Evolutionary conservation across 2,888 invertebrate genomes (phyloP), one percentile per base, ranked within the genome.

Genomic region (Esperia sulphurella): DNA sequence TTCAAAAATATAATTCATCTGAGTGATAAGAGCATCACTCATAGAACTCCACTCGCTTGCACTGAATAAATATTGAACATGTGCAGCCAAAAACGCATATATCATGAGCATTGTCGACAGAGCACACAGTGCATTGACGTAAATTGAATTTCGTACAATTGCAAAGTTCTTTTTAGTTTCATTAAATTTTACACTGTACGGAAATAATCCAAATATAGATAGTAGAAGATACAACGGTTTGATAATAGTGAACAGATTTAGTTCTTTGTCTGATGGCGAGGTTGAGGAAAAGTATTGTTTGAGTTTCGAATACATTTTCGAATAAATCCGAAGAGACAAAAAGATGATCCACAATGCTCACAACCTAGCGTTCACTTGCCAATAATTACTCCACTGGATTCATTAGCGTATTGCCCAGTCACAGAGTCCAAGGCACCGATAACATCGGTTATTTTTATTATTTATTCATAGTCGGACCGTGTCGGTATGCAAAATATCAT

Each of bases 1-100:
- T 55, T 88, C 86, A 3, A 79, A 42, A 1, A 79, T 59, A 41
- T 85, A 85, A 54, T 88, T 87, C 41, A 79, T 59, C 61, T 81
- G 65, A 6, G 83, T 79, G 52, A 79, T 57, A 0, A 77, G 46
- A 14, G 63, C 75, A 21, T 76, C 68, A 0, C 70, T 76, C 52
- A 79, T 61, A 3, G 63, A 51, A 33, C 58, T 68, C 33, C 63
- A 59, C 9, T 74, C 72, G 1, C 62, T 55, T 1, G 62, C 53
- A 3, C 58, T 50, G 28, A 70, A 59, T 9, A 84, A 59, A 4
- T 75, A 57, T 29, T 60, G 62, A 7, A 79, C 49, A 48, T 85
- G 84, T 6, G 80, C 30, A 1, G 59, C 58, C 14, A 70, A 51
- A 53, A 81, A 84, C 2, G 61, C 46, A 2, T 61, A 46, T 3